A percentile compares a stretch with the other conserved stretches of the same genome.
phyloP scores from a whole-genome alignment of 2,113 vertebrate species.

The Romanogobio albipinnatus region DNA sequence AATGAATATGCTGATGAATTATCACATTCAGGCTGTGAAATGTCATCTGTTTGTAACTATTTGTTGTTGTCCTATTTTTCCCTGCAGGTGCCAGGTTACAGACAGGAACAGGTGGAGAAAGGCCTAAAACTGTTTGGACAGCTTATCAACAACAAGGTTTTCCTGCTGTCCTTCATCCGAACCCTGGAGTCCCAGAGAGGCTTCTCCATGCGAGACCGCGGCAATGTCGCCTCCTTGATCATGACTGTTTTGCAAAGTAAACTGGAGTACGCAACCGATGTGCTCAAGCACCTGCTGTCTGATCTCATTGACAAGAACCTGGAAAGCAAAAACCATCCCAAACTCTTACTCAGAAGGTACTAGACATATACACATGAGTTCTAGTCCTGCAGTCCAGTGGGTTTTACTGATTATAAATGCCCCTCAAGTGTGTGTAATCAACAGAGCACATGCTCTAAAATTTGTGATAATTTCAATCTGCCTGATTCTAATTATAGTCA shows the following conservation, averaged over 20 bases:
- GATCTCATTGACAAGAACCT: slow-evolving; percentile 99
- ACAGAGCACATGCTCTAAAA: slow-evolving; percentile 17
- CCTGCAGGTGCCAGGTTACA: slow-evolving; percentile 90
- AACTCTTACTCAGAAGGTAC: slow-evolving; percentile 93
- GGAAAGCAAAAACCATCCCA: slow-evolving; percentile 99
- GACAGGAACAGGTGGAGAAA: slow-evolving; percentile 95
- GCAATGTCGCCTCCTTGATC: slow-evolving; percentile 96
- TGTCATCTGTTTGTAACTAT: neutral
- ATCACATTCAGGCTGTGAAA: neutral
- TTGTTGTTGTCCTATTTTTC: neutral
- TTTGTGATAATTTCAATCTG: slow-evolving; percentile 28
- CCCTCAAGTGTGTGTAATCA: neutral
- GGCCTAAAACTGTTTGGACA: slow-evolving; percentile 96
- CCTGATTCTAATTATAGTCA: slow-evolving; percentile 28
- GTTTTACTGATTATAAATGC: slow-evolving; percentile 17
- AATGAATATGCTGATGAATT: neutral
- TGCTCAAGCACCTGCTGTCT: slow-evolving; percentile 94
- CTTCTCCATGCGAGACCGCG: slow-evolving; percentile 97
- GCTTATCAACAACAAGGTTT: slow-evolving; percentile 98
- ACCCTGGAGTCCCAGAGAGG: slow-evolving; percentile 94
- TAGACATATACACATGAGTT: slow-evolving; percentile 18
- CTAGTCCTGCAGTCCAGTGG: neutral
- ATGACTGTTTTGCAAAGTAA: slow-evolving; percentile 98
- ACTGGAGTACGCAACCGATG: slow-evolving; percentile 94
- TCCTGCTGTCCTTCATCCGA: slow-evolving; percentile 94